Conservation (phyloP, 2,113 vertebrate genomes). For the Dasypus novemcinctus region DNA sequence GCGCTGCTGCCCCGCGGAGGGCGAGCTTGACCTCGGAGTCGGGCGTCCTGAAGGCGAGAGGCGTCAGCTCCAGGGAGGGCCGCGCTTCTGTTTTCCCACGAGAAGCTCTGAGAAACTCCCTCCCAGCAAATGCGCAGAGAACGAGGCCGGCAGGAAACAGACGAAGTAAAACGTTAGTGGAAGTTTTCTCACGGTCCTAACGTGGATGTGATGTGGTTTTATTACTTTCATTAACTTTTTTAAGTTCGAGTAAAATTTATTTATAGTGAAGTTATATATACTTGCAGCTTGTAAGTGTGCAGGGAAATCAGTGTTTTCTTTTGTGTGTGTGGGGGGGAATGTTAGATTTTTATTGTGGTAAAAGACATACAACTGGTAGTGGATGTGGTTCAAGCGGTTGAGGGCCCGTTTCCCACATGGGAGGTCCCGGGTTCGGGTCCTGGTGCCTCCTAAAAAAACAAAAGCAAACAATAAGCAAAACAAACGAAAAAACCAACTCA, state of each 20-base stretch:
- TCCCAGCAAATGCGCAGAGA: accelerated
- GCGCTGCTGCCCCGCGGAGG: neutral
- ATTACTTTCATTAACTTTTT: neutral
- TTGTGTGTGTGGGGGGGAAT: no score
- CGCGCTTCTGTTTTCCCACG: neutral
- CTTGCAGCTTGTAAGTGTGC: neutral
- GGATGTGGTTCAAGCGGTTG: no score
- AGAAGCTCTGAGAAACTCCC: neutral
- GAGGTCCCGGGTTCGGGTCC: no score
- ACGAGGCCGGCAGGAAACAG: accelerated
- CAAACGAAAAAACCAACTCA: no score
- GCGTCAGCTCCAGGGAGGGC: neutral
- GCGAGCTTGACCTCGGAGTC: neutral
- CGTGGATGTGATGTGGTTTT: no score
- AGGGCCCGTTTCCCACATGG: no score
- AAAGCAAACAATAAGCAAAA: no score
- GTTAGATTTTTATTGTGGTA: no score
- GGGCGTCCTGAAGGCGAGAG: accelerated
- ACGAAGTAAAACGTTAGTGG: accelerated
- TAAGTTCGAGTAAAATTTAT: neutral
- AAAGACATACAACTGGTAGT: no score
- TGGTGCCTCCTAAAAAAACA: no score
- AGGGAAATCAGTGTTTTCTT: no score
- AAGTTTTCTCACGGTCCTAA: accelerated
- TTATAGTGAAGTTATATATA: accelerated